Evolutionary conservation across 2,113 vertebrate genomes (phyloP), one percentile per base, ranked within the genome.

Genomic region (Brienomyrus longianalis): DNA sequence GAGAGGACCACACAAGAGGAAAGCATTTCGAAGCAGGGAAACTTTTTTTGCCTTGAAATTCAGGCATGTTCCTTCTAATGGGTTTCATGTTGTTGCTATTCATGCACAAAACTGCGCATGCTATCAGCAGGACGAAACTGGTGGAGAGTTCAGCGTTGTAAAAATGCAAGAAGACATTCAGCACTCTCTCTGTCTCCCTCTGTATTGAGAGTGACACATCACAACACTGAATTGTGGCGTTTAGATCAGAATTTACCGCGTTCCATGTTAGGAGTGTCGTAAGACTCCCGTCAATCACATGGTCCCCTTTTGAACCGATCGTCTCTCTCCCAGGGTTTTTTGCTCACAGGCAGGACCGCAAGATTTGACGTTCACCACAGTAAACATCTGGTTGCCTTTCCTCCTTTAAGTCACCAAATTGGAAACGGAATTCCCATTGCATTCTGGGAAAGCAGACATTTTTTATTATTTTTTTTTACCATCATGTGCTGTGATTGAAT

Each of bases 381-480:
- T 93, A 50, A 89, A 92, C 92, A 92, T 94, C 89, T 93, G 93
- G 90, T 92, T 88, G 90, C 89, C 85, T 86, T 87, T 19, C 87
- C 31, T 54, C 59, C 74, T 74, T 31, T 52, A 56, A 59, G n/a
- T 91, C 48, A 87, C 92, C 89, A 89, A 91, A 86, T 70, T 90
- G 87, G 90, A 19, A 83, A 90, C 8, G 83, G 83, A 84, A 84
- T 84, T 84, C 83, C 35, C 43, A 88, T 84, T 92, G 84, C 87
- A 88, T 88, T 92, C 88, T 89, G 89, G 92, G 87, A 91, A 91
- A 92, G 43, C 89, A 70, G 27, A 62, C 87, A 83, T 90, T 83
- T 89, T 27, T 66, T 66, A 3, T 47, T 8, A 31, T 31, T 48
- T 8, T 59, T 70, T 23, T 89, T 52, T 84, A 80, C 86, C 89